Percentiles rank a stretch among this genome's conserved stretches.
phyloP scores from a whole-genome alignment of 2,797 vertebrate genomes.

The Cynopterus sphinx region DNA sequence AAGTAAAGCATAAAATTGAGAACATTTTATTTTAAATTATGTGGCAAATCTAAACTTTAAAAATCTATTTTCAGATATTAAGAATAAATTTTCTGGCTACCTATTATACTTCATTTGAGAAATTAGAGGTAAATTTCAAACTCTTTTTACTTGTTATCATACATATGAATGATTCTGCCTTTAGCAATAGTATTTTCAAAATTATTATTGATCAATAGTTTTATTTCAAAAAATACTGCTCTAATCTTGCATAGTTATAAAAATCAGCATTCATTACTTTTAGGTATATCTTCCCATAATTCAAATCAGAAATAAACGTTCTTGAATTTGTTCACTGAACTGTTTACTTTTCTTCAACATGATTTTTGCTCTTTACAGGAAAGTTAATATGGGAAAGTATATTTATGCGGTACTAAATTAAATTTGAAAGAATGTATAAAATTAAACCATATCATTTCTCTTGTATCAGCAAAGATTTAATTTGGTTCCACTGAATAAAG shows the following conservation, averaged over 20 bases:
- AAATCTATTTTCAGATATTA: neutral
- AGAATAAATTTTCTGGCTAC: neutral
- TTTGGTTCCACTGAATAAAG: slow-evolving; percentile 25
- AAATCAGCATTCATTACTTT: neutral
- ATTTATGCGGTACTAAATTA: slow-evolving; percentile 35
- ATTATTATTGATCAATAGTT: slow-evolving; percentile 12
- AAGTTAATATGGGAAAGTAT: slow-evolving; percentile 31
- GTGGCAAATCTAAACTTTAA: neutral
- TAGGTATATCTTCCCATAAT: slow-evolving; percentile 33
- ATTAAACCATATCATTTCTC: slow-evolving; percentile 47
- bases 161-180: neutral
- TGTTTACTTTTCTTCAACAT: neutral
- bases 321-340: slow-evolving; percentile 49
- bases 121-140: slow-evolving; percentile 32
- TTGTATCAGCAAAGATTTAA: slow-evolving; percentile 49
- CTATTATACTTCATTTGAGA: neutral
- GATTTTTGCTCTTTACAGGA: neutral
- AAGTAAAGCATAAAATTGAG: neutral
- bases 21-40: neutral
- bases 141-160: neutral
- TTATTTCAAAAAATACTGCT: neutral
- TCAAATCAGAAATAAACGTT: slow-evolving; percentile 26
- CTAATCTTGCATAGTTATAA: neutral
- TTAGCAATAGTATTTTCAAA: slow-evolving; percentile 14
- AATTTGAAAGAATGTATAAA: slow-evolving; percentile 54